Percentiles rank a stretch among this genome's conserved stretches.
Conservation (phyloP, 2,113 vertebrate genomes). For the Tetrax tetrax region DNA sequence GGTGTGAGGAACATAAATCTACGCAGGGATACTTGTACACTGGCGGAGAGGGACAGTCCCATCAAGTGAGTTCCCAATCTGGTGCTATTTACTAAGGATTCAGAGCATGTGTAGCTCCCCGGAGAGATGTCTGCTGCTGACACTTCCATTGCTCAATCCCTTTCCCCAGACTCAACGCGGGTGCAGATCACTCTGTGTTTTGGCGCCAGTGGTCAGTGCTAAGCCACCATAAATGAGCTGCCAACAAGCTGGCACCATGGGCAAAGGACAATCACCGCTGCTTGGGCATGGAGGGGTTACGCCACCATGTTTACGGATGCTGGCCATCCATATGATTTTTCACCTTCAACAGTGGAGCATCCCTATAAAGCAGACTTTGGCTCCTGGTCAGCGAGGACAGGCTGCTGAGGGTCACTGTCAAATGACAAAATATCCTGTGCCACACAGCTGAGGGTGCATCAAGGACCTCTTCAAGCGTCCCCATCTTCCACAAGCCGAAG, state of each 20-base stretch:
- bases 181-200: background rate
- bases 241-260: rapidly evolving
- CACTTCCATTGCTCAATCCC: background rate
- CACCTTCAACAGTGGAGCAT: background rate
- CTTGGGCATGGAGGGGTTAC: background rate
- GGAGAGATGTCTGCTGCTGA: background rate
- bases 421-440: background rate
- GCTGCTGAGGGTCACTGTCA: background rate
- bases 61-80: background rate
- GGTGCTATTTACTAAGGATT: background rate
- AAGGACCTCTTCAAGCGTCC: background rate
- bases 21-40: background rate
- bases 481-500: background rate
- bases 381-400: background rate
- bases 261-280: rapidly evolving
- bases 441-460: background rate
- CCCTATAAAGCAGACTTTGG: background rate
- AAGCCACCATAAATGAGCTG: background rate
- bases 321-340: background rate
- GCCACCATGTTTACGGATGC: background rate
- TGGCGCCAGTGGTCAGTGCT: background rate
- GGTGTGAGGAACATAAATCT: slow-evolving; percentile 32
- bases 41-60: background rate
- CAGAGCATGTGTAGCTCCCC: background rate
- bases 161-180: background rate